These are phyloP conservation scores for Emys orbicularis DNA, from an alignment of 2,797 vertebrate genomes.

Conservation along the genomic window DNA sequence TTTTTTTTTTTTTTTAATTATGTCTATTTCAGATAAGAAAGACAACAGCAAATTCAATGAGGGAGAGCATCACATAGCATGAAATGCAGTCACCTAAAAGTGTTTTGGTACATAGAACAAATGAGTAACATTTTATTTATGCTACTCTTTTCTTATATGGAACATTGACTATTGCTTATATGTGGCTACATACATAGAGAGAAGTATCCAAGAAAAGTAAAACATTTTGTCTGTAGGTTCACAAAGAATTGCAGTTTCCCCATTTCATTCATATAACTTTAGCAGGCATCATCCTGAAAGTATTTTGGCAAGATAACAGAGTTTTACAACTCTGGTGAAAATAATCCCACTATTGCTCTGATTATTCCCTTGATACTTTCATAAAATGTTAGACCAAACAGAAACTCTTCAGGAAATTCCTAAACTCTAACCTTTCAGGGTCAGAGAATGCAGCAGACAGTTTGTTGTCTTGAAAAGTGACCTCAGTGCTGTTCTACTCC, in stretches of 20 bases:
- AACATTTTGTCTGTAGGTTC: not conserved
- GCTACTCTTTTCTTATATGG: not conserved
- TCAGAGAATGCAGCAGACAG: slow-evolving; percentile 78
- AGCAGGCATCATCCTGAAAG: slow-evolving; percentile 36
- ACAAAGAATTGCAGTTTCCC: not conserved
- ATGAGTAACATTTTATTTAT: not conserved
- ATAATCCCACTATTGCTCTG: slow-evolving; percentile 63
- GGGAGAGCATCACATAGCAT: not conserved
- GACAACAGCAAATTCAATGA: not conserved
- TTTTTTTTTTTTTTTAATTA: not conserved
- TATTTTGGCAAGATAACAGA: slow-evolving; percentile 64
- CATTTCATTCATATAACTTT: slow-evolving; percentile 34
- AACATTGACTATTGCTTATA: not conserved
- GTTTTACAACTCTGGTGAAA: slow-evolving; percentile 73
- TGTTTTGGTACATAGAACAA: not conserved
- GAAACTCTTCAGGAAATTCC: slow-evolving; percentile 84
- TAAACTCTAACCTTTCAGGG: slow-evolving; percentile 83
- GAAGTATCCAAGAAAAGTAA: not conserved
- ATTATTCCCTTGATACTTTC: slow-evolving; percentile 77
- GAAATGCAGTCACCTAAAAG: not conserved
- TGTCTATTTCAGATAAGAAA: not conserved
- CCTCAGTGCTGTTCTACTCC: slow-evolving; percentile 79
- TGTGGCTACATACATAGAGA: not conserved
- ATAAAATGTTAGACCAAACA: slow-evolving; percentile 82
- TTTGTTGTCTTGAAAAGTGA: slow-evolving; percentile 81